Conservation (phyloP, 2,797 vertebrate genomes). For the Otolemur crassicaudatus region DNA sequence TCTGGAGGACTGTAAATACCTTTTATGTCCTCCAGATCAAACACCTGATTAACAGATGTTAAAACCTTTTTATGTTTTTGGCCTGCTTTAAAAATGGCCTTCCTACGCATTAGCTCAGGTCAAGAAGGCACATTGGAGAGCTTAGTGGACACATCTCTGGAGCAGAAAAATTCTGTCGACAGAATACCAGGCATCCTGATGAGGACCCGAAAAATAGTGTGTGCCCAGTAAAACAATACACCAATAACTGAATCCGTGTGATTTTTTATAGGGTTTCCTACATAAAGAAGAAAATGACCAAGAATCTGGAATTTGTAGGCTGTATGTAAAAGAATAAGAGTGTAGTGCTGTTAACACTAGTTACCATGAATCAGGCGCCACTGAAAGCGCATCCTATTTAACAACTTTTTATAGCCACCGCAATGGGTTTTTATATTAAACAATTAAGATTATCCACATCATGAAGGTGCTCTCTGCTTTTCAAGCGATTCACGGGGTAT, state of each 20-base stretch:
- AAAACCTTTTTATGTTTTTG: neutral
- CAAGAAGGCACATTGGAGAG: neutral
- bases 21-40: conserved; percentile 41
- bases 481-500: neutral
- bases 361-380: neutral
- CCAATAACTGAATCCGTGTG: neutral
- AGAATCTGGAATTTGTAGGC: neutral
- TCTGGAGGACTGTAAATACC: neutral
- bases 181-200: neutral
- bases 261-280: neutral
- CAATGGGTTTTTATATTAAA: neutral
- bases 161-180: neutral
- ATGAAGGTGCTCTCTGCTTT: conserved; percentile 52
- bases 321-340: neutral
- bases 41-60: conserved; percentile 18
- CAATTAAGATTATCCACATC: conserved; percentile 33
- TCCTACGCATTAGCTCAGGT: neutral
- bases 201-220: neutral
- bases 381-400: neutral
- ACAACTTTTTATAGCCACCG: conserved; percentile 38
- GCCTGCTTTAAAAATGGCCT: conserved; percentile 37
- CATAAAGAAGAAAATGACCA: neutral
- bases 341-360: neutral
- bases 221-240: neutral
- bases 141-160: neutral